Base-by-base conservation (phyloP, 2,113 vertebrate species). In the Perca schrenkii region DNA sequence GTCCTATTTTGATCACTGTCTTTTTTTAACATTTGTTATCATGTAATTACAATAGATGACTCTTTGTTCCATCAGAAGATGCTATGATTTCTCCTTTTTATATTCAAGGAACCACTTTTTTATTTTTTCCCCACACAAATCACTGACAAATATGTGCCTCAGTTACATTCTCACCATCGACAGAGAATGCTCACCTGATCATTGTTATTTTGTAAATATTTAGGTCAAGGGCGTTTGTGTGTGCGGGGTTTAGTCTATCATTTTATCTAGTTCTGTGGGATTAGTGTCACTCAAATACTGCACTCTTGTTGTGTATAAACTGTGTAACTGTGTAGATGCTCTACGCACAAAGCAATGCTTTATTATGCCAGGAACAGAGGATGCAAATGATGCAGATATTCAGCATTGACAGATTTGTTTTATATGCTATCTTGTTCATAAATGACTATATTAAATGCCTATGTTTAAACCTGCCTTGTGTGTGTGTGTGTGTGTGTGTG, bases 81-180 rank as follows among this genome's bases (percentile, higher is more conserved):
- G 36, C 36, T 69, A 31, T 52, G 17, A 74, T 78, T 86, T 64
- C 28, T 74, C 25, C 8, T 76, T 88, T 91, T 79, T 88, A 80
- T 74, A 88, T 74, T 63, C 1, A 72, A 66, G 50, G 74, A 56
- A 80, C 4, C 1, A n/a, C 11, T 77, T 58, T 81, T 70, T 71
- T 73, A 53, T 85, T 75, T 76, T 77, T n/a, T 64, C 79, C n/a
- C 50, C 25, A 78, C 22, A 85, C 67, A 49, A 69, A 47, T 65
- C 52, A 77, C 50, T 75, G 52, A 85, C 43, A 60, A 91, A 86
- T 16, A 93, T 86, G 94, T 94, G 94, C 94, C 94, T 94, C 88
- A 77, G 81, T 66, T 81, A 79, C 79, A 84, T 83, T 83, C 78
- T 89, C 81, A 72, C 67, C 85, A 53, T 79, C 6, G 77, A 91